phyloP scores from a whole-genome alignment of 2,888 invertebrate species.

The Busseola fusca region DNA sequence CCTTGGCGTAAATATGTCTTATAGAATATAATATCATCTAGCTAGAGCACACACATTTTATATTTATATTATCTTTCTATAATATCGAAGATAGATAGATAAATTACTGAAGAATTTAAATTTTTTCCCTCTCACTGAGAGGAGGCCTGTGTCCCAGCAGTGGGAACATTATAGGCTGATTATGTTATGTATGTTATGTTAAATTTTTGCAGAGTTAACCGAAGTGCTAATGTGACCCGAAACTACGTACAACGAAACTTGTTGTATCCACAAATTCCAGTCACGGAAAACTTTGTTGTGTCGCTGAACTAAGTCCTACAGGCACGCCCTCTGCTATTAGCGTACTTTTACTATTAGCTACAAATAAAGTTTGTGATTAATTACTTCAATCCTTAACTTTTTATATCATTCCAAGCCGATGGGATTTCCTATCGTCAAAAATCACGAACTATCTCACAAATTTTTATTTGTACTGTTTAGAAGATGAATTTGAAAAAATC shows the following conservation, averaged over 20 bases:
- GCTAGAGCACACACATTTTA: neutral
- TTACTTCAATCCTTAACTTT: neutral
- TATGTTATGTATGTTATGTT: too few relatives aligned
- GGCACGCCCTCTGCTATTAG: conserved; percentile 25
- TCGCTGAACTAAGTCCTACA: conserved; percentile 19
- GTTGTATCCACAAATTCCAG: conserved; percentile 46
- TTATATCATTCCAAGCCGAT: neutral
- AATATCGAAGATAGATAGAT: neutral
- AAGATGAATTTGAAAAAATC: neutral
- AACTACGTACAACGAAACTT: conserved; percentile 43
- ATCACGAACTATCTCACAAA: neutral
- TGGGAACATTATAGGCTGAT: too few relatives aligned
- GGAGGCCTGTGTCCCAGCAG: too few relatives aligned
- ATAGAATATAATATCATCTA: too few relatives aligned
- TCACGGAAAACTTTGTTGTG: conserved; percentile 45
- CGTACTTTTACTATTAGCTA: conserved; percentile 11
- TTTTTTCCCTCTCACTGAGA: too few relatives aligned
- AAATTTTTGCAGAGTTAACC: conserved; percentile 21
- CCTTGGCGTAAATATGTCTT: neutral
- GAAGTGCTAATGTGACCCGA: conserved; percentile 8
- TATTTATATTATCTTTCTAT: neutral
- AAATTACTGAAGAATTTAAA: neutral
- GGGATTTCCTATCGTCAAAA: neutral
- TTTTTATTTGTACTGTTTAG: neutral
- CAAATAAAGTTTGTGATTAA: conserved; percentile 1